phyloP scores from a whole-genome alignment of 2,113 vertebrate species.

The Gopherus flavomarginatus region DNA sequence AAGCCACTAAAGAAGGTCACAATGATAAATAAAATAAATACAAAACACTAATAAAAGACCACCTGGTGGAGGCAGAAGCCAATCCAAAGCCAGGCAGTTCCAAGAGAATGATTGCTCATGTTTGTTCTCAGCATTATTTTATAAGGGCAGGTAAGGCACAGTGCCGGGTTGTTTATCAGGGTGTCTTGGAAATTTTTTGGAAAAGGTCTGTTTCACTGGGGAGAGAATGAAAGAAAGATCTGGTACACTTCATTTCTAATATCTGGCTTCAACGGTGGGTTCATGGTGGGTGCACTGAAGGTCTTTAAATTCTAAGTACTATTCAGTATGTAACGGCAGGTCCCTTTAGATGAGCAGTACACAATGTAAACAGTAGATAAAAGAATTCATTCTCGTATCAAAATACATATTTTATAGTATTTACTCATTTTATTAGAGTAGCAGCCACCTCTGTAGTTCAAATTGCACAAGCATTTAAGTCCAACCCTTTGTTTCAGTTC shows the following conservation, averaged over 20 bases:
- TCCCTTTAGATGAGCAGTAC: background rate
- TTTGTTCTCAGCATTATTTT: background rate
- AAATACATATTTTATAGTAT: constrained; percentile 10
- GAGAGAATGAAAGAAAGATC: background rate
- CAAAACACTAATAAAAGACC: background rate
- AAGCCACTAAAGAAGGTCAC: background rate
- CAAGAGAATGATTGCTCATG: background rate
- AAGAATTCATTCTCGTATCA: background rate
- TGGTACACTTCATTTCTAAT: background rate
- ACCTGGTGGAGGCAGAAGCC: background rate
- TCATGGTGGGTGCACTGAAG: background rate
- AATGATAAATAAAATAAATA: background rate
- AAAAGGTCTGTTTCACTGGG: background rate
- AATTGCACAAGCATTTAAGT: background rate
- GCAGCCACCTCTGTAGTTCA: background rate
- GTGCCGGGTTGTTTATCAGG: background rate
- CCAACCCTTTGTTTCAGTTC: background rate
- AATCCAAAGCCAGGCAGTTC: background rate
- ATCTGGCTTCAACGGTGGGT: background rate
- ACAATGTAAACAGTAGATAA: background rate
- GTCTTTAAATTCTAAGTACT: background rate
- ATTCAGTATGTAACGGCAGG: background rate
- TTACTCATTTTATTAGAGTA: background rate
- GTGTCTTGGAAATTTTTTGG: background rate
- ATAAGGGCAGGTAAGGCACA: constrained; percentile 3